Evolutionary conservation across 2,113 vertebrate genomes (phyloP), one percentile per base, ranked within the genome.

Genomic region (Ptilonorhynchus violaceus): DNA sequence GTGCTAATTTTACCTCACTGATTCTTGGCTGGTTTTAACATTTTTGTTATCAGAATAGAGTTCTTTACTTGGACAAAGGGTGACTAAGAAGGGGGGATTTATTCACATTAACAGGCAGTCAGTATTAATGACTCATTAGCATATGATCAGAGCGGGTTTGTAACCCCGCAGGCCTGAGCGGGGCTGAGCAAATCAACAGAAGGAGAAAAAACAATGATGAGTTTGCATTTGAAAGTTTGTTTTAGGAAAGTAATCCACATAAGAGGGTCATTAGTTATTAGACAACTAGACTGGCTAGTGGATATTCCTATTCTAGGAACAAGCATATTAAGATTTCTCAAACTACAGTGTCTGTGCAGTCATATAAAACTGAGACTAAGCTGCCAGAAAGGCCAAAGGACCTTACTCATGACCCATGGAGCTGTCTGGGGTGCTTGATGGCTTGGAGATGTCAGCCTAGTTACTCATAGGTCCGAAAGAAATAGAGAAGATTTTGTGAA

Each of bases 41-140:
- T 53, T 96, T 95, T 77, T 83, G 22, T 94, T 81, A 89, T 94
- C 53, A 23, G 90, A 92, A 76, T 44, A 88, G 85, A 63, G 60
- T 81, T 93, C 52, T 89, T 93, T 81, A 68, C 86, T 96, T 92
- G 88, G 82, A 86, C 47, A 75, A 92, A 95, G 64, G 81, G 60
- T 94, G 90, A 78, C 76, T 92, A 92, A 94, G 92, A 95, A 95
- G 79, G 78, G n/a, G 35, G 79, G 93, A 92, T 94, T 95, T 93
- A 93, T 91, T 94, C 88, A 81, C 41, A 56, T 92, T 94, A 92
- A 81, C 79, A 96, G 81, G 31, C 46, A 88, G 92, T 55, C 96
- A 59, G 68, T 91, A 89, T 88, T 93, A 96, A 86, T 92, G 85
- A 95, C 72, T 95, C 79, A 81, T 97, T 95, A 95, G 13, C 60